Evolutionary conservation across 2,888 invertebrate species (phyloP), one percentile per base, ranked within the genome.

Genomic region (Drosophila koepferae): DNA sequence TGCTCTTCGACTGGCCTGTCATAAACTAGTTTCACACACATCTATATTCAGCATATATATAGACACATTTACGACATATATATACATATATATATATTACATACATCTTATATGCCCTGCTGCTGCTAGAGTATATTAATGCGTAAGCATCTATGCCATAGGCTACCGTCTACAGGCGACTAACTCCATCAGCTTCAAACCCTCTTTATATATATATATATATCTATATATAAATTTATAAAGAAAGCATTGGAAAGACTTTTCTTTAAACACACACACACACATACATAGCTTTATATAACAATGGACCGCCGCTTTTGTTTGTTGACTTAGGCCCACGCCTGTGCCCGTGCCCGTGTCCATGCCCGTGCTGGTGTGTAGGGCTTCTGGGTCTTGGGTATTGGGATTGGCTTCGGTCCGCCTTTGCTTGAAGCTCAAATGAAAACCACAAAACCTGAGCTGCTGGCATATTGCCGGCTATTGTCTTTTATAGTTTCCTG

Each of bases 321-420:
- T 86, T 87, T 86, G 90, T 86, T 86, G 90, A 89, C 90, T 86
- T 86, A 89, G 90, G 85, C 85, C 88, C 86, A 86, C 85, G 85
- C 82, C 74, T 74, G 40, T 48, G 54, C n/a, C 31, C 28, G 48
- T 48, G 28, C 20, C 34, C 56, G 31, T 31, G 48, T 10, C 28
- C 56, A 10, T 31, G 48, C 6, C 14, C 28, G 23, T 23, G 23
- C 3, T 23, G 23, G n/a, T 36, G 59, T 56, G 46, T 89, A 81
- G 73, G 88, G 88, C 90, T 85, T 69, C 59, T 58, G 56, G 68
- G 56, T 67, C 44, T 67, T 67, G 23, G 40, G 16, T 40, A 59
- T 49, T 59, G 64, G 59, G 34, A 55, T 63, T 53, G 53, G 64
- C 73, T 64, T 64, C 64, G 58, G 36, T 68, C 49, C 60, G 61